Evolutionary conservation across 2,888 invertebrate genomes (phyloP), one percentile per base, ranked within the genome.

Genomic region (Zonitis immaculata): DNA sequence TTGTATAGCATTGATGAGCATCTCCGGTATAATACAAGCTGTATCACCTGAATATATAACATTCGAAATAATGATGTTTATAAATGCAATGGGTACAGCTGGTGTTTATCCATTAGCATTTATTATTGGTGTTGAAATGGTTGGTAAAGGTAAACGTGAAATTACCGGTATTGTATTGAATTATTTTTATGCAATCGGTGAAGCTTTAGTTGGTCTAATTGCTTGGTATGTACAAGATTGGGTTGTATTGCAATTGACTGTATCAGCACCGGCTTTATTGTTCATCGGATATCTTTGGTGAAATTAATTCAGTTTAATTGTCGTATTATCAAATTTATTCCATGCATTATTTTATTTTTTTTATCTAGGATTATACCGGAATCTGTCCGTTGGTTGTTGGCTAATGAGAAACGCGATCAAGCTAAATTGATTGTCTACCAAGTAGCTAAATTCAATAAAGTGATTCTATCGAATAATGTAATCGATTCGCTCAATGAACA

Each of bases 331-430:
- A n/a, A n/a, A n/a, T n/a, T n/a, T n/a, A n/a, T n/a, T n/a, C n/a
- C n/a, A n/a, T n/a, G n/a, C n/a, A n/a, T n/a, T n/a, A n/a, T n/a
- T n/a, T n/a, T n/a, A n/a, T n/a, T n/a, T n/a, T n/a, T n/a, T n/a
- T n/a, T n/a, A n/a, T n/a, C n/a, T 57, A 81, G 80, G 76, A 66
- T 80, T 25, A 77, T 85, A 18, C 85, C 85, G 1, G 86, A 86
- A 71, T 86, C 84, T 0, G 82, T 85, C 0, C 74, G 86, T 58
- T 86, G 86, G 86, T 72, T 86, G 14, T 71, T 85, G 49, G 81
- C 83, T 0, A 80, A 81, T 42, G 76, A 80, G 39, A 74, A 79
- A 56, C 76, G 77, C 30, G 72, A 76, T 42, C 77, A 80, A 64
- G 85, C 85, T 0, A 78, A 78, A 49, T 68, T 72, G 25, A 80